Percentiles rank a stretch among this genome's conserved stretches.
phyloP scores from a whole-genome alignment of 1,140 invertebrate genomes.

The Lepeophtheirus salmonis region DNA sequence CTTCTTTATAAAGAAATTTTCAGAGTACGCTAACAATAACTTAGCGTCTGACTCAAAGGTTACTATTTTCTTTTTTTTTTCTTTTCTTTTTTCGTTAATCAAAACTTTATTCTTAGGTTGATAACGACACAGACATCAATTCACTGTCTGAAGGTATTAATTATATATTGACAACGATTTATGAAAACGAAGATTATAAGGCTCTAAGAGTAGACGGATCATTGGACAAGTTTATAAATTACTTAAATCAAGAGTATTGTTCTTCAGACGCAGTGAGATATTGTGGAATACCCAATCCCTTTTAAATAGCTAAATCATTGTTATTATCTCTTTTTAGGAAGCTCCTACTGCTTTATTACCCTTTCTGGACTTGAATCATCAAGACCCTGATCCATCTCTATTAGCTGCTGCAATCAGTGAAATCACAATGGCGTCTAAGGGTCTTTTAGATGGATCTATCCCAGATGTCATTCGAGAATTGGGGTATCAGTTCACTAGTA shows the following conservation, averaged over 20 bases:
- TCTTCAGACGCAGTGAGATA: neutral
- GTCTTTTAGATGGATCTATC: conserved; percentile 21
- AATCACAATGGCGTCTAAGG: neutral
- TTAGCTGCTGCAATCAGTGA: neutral
- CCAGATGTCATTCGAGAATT: conserved; percentile 64
- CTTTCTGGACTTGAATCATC: no score
- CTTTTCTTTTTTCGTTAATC: neutral
- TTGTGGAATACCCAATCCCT: neutral
- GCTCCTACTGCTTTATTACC: neutral
- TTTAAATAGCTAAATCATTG: neutral
- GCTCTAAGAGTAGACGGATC: neutral
- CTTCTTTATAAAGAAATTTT: neutral
- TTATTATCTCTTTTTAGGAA: neutral
- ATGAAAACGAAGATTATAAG: neutral
- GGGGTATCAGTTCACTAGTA: conserved; percentile 65
- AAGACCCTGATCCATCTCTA: no score
- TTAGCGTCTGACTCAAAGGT: neutral
- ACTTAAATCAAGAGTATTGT: neutral
- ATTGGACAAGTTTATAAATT: neutral
- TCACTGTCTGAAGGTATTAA: no score
- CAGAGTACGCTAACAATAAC: neutral
- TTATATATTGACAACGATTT: neutral
- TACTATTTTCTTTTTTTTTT: neutral
- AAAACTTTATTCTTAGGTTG: neutral
- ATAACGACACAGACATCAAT: neutral